Percentiles rank a stretch among this genome's conserved stretches.
Evolutionary conservation across 2,888 invertebrate genomes (phyloP).

Genomic region (Psylliodes chrysocephalus): DNA sequence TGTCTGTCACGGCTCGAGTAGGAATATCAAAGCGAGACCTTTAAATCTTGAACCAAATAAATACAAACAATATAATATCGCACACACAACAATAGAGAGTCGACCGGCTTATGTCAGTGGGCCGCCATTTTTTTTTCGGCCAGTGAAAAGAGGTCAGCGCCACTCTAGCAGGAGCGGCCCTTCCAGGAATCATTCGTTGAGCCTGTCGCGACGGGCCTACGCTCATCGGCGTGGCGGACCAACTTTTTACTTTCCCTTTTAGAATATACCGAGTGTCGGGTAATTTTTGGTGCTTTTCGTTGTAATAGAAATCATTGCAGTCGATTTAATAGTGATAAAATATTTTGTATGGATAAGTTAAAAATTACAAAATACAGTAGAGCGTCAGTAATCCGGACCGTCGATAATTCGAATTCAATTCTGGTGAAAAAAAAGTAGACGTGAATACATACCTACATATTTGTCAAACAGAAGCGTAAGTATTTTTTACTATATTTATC

Average conservation of each 20-base stretch:
- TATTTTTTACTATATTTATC: too few relatives aligned
- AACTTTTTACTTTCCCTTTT: constrained; percentile 7
- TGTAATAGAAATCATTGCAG: too few relatives aligned
- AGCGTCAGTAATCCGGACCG: too few relatives aligned
- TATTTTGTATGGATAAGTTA: too few relatives aligned
- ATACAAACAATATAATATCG: constrained; percentile 53
- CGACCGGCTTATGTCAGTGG: constrained; percentile 46
- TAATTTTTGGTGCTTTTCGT: too few relatives aligned
- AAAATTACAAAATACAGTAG: too few relatives aligned
- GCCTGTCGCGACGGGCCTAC: constrained; percentile 4
- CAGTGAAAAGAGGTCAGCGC: constrained; percentile 55
- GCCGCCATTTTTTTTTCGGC: constrained; percentile 51
- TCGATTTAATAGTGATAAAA: too few relatives aligned
- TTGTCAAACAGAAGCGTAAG: too few relatives aligned
- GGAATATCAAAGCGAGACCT: constrained; percentile 7
- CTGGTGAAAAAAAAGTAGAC: too few relatives aligned
- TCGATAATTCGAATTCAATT: too few relatives aligned
- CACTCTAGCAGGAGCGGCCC: constrained; percentile 53
- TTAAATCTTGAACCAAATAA: constrained; percentile 48
- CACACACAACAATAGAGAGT: constrained; percentile 55
- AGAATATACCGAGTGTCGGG: background rate
- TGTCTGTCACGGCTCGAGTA: background rate
- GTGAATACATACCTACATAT: too few relatives aligned
- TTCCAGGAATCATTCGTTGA: constrained; percentile 50
- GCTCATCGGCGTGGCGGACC: background rate